A percentile compares a stretch with the other conserved stretches of the same genome.
These are phyloP conservation scores for Chymomyza costata DNA, from an alignment of 1,140 invertebrate genomes.

Conservation along the genomic window DNA sequence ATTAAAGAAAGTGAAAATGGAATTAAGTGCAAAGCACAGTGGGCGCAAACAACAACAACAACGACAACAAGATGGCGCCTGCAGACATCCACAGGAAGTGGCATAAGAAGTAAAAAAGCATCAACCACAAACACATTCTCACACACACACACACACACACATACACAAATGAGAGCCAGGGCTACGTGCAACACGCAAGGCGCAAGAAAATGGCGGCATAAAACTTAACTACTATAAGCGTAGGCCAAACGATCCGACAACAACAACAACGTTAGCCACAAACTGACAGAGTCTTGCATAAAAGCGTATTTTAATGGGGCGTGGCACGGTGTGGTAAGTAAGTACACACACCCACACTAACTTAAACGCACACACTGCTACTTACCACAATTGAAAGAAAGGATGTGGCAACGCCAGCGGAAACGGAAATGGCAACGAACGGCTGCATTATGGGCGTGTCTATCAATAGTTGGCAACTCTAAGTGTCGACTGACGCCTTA, in stretches of 20 bases:
- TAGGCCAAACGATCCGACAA: constrained; percentile 49
- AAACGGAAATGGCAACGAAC: constrained; percentile 58
- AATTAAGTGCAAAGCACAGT: constrained; percentile 53
- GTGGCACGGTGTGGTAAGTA: too few species aligned
- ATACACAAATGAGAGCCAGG: neutral
- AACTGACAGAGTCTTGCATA: too few species aligned
- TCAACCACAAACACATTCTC: too few species aligned
- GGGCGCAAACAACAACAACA: constrained; percentile 4
- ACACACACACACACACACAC: constrained; percentile 4
- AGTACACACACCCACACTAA: neutral
- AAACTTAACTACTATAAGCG: constrained; percentile 65
- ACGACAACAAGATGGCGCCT: neutral
- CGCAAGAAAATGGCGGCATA: constrained; percentile 55
- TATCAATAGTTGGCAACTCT: too few species aligned
- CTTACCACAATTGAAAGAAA: too few species aligned
- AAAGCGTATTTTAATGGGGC: too few species aligned
- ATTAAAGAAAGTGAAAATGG: constrained; percentile 71
- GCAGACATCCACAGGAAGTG: constrained; percentile 3
- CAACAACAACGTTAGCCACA: constrained; percentile 27
- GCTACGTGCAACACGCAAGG: constrained; percentile 57
- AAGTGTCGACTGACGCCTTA: too few species aligned
- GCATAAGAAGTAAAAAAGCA: too few species aligned
- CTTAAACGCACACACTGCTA: constrained; percentile 11
- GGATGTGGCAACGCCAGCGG: constrained; percentile 56
- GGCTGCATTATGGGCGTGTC: too few species aligned